These are phyloP conservation scores for Larimichthys polyactis DNA, from an alignment of 2,113 vertebrate genomes.

Conservation along the genomic window DNA sequence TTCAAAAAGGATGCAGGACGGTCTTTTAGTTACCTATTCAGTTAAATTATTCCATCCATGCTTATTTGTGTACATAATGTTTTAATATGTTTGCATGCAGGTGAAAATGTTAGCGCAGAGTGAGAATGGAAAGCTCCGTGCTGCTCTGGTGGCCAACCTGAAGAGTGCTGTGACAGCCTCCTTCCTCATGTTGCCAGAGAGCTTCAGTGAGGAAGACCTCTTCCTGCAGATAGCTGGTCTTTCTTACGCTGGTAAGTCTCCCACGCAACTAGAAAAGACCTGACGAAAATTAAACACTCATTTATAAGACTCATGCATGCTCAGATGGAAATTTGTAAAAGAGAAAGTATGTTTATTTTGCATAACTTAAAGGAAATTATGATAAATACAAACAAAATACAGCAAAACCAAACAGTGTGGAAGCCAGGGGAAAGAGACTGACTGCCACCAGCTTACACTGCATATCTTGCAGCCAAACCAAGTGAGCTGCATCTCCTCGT, in stretches of 20 bases:
- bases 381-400: too few relatives aligned
- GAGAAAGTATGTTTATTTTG: too few relatives aligned
- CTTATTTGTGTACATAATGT: neutral
- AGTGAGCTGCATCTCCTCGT: too few relatives aligned
- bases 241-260: constrained; percentile 90
- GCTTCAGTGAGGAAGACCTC: constrained; percentile 94
- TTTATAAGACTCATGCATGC: too few relatives aligned
- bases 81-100: constrained; percentile 74
- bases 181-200: constrained; percentile 96
- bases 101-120: constrained; percentile 92
- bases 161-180: constrained; percentile 92
- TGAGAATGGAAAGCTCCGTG: constrained; percentile 86
- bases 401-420: too few relatives aligned
- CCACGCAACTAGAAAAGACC: neutral
- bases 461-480: too few relatives aligned
- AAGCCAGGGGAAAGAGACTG: too few relatives aligned
- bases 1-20: neutral
- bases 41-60: neutral
- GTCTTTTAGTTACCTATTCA: neutral
- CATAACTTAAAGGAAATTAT: too few relatives aligned
- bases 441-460: too few relatives aligned
- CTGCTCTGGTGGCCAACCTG: constrained; percentile 90
- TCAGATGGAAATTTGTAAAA: too few relatives aligned
- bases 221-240: constrained; percentile 93
- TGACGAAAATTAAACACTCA: neutral